These are phyloP conservation scores for Probaryconus sp. DNA, from an alignment of 1,140 invertebrate genomes.

Conservation along the genomic window DNA sequence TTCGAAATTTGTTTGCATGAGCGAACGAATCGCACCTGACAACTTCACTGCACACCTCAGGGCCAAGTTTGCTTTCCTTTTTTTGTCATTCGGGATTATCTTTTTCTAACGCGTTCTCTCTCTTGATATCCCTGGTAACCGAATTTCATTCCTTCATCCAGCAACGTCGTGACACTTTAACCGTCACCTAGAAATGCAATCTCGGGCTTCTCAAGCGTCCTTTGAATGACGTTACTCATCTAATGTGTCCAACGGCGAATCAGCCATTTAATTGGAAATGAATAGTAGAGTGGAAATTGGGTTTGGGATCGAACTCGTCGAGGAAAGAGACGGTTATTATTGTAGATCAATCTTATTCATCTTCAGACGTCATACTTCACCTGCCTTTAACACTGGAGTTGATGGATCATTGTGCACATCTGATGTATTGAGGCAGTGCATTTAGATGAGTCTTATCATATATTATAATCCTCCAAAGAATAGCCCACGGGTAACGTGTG, in stretches of 20 bases:
- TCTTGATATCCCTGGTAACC: slow-evolving; percentile 5
- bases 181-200: slow-evolving; percentile 41
- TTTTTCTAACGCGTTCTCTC: slow-evolving; percentile 23
- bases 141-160: slow-evolving; percentile 31
- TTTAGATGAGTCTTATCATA: slow-evolving; percentile 42
- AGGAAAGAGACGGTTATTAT: slow-evolving; percentile 47
- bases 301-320: slow-evolving; percentile 40
- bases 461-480: slow-evolving; percentile 24
- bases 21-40: slow-evolving; percentile 1
- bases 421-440: slow-evolving; percentile 38
- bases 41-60: not conserved
- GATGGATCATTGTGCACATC: slow-evolving; percentile 48
- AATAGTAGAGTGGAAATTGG: slow-evolving; percentile 55
- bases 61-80: not conserved
- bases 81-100: slow-evolving; percentile 14
- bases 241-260: slow-evolving; percentile 50
- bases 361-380: slow-evolving; percentile 43
- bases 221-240: slow-evolving; percentile 49
- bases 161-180: slow-evolving; percentile 35
- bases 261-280: slow-evolving; percentile 61
- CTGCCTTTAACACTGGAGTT: slow-evolving; percentile 30
- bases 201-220: slow-evolving; percentile 19
- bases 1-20: not conserved
- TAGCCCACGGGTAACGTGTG: slow-evolving; percentile 7
- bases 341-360: slow-evolving; percentile 43